A percentile compares a stretch with the other conserved stretches of the same genome.
phyloP scores from a whole-genome alignment of 2,797 vertebrate genomes.

The Natrix natrix region DNA sequence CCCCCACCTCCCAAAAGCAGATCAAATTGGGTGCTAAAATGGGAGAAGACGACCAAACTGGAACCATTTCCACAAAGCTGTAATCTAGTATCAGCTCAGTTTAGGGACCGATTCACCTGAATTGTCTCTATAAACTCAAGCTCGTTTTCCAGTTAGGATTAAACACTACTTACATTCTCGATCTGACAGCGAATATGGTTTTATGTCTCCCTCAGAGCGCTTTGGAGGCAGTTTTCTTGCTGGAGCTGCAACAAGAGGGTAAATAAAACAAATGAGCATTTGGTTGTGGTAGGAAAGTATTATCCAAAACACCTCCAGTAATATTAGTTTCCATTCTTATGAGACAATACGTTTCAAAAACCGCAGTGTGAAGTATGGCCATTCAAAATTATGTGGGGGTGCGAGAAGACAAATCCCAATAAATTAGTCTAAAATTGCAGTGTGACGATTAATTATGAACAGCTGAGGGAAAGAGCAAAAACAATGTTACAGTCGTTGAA shows the following conservation, averaged over 20 bases:
- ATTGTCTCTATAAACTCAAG: background rate
- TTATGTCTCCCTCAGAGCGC: slow-evolving; percentile 88
- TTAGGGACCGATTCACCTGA: background rate
- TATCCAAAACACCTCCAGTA: background rate
- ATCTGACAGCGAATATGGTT: slow-evolving; percentile 88
- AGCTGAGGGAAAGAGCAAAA: background rate
- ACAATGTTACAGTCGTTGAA: background rate
- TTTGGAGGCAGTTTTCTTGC: slow-evolving; percentile 79
- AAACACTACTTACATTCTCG: slow-evolving; percentile 81
- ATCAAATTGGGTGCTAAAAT: too few relatives aligned
- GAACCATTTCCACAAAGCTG: background rate
- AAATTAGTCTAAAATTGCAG: background rate
- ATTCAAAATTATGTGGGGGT: background rate
- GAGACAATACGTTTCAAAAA: background rate
- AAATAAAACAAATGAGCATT: background rate
- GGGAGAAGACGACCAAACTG: background rate
- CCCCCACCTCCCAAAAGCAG: background rate
- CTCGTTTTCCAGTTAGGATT: background rate
- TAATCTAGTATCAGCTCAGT: background rate
- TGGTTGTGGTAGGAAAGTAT: background rate
- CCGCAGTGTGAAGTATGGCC: background rate
- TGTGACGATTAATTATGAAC: background rate
- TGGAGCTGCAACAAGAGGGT: slow-evolving; percentile 53
- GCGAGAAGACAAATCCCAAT: background rate
- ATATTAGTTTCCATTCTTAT: background rate